A percentile compares a stretch with the other conserved stretches of the same genome.
phyloP scores from a whole-genome alignment of 2,888 invertebrate genomes.

The Lasioglossum marginatum region DNA sequence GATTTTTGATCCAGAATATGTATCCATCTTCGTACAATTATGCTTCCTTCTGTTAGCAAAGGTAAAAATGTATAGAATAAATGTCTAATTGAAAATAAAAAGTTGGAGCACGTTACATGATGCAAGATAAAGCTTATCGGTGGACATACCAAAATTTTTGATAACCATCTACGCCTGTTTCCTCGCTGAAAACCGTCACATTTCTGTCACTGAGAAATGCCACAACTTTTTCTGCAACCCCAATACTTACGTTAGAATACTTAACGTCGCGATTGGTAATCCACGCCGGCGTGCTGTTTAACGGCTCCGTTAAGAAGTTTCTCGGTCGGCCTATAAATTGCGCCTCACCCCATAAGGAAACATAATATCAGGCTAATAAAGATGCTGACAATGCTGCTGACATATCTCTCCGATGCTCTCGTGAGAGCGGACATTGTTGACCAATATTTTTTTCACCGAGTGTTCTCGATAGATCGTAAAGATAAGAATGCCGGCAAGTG shows the following conservation, averaged over 20 bases:
- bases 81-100: no score
- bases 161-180: neutral
- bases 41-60: no score
- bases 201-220: neutral
- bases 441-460: constrained; percentile 34
- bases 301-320: neutral
- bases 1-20: neutral
- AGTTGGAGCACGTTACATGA: no score
- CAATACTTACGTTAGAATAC: neutral
- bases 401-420: neutral
- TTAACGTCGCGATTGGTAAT: neutral
- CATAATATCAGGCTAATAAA: constrained; percentile 5
- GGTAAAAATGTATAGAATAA: no score
- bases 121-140: no score
- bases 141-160: neutral
- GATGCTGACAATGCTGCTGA: neutral
- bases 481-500: constrained; percentile 43
- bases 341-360: constrained; percentile 10
- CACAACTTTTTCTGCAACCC: neutral
- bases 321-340: constrained; percentile 1
- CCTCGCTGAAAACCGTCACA: neutral
- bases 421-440: constrained; percentile 17
- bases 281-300: neutral
- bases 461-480: constrained; percentile 56
- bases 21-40: no score